Evolutionary conservation across 1,140 invertebrate species (phyloP), one percentile per base, ranked within the genome.

Genomic region (Drosophila parabipectinata): DNA sequence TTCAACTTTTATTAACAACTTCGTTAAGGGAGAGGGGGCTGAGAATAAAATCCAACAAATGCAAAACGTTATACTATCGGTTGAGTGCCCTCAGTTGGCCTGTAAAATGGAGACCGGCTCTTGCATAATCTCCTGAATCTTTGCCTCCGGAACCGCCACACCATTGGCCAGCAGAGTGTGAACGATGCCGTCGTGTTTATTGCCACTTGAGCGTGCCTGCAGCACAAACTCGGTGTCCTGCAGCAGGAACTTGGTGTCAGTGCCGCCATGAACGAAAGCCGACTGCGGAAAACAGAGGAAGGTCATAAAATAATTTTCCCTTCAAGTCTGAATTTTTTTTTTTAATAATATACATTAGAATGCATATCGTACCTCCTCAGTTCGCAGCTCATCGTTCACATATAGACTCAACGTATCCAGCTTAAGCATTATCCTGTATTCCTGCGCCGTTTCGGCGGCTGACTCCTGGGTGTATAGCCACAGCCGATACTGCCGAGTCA

Each of bases 241-340:
- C 39, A 87, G 67, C 34, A 57, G 90, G 91, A 97, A 97, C 78
- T 95, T 94, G 4, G 96, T 97, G 90, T 96, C 95, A n/a, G 96
- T 97, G 41, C 96, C 97, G 60, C 95, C 94, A 56, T 97, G 95
- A 7, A 95, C 95, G 92, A 97, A 97, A 85, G 95, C 95, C 45
- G 94, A 95, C 95, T 96, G 90, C 92, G 92, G 73, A 79, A 74
- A 79, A 83, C 10, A 45, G 44, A 28, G 7, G 26, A 14, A 54
- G 41, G 41, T 44, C n/a, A 59, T 44, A 67, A 81, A 76, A 21
- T 3, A 21, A 21, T 21, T 21, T 21, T 21, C 21, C 21, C 21
- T 21, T 21, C 3, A 21, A 21, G 21, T 21, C 3, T 21, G 3
- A 21, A 21, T 3, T 21, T 21, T 0, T 21, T 3, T 21, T 18